Evolutionary conservation across 2,888 invertebrate species (phyloP).

Genomic region (Acrocyrtus sp.): DNA sequence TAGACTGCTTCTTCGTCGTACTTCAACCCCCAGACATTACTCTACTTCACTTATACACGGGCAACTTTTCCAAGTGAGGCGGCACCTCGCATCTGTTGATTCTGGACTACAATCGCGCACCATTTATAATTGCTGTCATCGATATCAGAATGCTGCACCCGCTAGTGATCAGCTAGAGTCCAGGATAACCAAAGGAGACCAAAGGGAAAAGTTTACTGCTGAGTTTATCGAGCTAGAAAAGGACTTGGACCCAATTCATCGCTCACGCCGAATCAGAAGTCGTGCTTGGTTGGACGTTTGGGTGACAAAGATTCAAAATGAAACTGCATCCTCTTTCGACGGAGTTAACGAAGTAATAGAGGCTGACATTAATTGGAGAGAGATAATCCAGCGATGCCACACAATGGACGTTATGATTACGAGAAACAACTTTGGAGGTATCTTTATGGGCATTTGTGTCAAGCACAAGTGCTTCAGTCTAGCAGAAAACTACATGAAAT

Average conservation of each 20-base stretch:
- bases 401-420: constrained; percentile 17
- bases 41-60: no score
- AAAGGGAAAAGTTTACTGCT: constrained; percentile 7
- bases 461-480: constrained; percentile 67
- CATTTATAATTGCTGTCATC: no score
- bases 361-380: constrained; percentile 24
- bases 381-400: constrained; percentile 10
- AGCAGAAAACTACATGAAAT: constrained; percentile 72
- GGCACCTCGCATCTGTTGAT: no score
- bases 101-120: no score
- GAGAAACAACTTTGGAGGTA: constrained; percentile 68
- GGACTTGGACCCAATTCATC: not conserved
- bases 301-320: constrained; percentile 15
- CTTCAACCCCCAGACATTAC: no score
- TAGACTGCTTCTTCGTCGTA: no score
- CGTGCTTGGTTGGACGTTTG: constrained; percentile 29
- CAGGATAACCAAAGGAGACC: no score
- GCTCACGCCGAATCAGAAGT: constrained; percentile 13
- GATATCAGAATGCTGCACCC: no score
- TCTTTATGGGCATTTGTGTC: constrained; percentile 71
- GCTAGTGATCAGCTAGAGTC: no score
- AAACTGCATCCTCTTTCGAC: not conserved
- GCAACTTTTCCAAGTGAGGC: no score
- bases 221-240: constrained; percentile 9
- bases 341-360: constrained; percentile 4